Percentiles rank a stretch among this genome's conserved stretches.
Evolutionary conservation across 2,797 vertebrate genomes (phyloP).

Genomic region (Cynopterus sphinx): DNA sequence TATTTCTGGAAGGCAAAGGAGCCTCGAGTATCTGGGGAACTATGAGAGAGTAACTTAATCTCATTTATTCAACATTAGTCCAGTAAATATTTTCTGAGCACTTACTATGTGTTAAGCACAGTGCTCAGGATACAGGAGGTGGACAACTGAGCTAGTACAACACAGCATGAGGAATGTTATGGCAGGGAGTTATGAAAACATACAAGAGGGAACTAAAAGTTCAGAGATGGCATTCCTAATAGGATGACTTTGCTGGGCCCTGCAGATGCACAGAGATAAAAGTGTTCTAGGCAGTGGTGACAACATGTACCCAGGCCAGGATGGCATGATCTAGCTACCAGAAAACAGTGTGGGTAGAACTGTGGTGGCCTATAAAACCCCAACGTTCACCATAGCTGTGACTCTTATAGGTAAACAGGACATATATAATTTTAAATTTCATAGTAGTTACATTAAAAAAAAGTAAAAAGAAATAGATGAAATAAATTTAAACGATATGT

Average conservation of each 20-base stretch:
- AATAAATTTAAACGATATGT: neutral
- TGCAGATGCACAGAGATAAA: neutral
- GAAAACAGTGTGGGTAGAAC: neutral
- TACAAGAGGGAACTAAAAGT: neutral
- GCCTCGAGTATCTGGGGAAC: neutral
- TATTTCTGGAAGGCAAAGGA: neutral
- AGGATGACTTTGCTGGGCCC: neutral
- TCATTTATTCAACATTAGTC: neutral
- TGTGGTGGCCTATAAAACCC: neutral
- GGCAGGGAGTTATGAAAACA: neutral
- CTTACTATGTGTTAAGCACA: neutral
- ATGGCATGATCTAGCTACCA: neutral
- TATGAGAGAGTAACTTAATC: neutral
- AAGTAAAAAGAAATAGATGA: neutral
- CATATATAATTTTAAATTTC: neutral
- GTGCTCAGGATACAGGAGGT: neutral
- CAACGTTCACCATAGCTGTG: neutral
- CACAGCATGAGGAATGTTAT: neutral
- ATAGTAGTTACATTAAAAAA: neutral
- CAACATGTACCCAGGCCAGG: neutral
- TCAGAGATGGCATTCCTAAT: neutral
- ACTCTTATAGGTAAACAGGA: neutral
- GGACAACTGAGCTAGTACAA: neutral
- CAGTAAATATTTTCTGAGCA: neutral
- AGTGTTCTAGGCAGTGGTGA: neutral